These are phyloP conservation scores for Lycaena phlaeas DNA, from an alignment of 2,888 invertebrate species.

Conservation along the genomic window DNA sequence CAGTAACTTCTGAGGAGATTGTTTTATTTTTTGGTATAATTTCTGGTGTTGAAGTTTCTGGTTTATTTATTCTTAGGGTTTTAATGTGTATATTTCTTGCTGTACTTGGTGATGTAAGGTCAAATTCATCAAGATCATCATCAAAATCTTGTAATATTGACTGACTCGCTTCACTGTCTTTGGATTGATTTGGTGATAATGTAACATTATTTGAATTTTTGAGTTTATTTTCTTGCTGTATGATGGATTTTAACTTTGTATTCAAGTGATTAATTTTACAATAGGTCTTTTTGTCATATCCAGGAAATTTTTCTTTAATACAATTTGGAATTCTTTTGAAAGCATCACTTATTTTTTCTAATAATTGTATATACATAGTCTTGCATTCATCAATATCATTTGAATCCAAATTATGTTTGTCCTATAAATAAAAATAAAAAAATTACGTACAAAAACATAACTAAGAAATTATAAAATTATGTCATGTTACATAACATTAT, in stretches of 20 bases:
- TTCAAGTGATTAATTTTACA: constrained; percentile 71
- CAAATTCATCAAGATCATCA: constrained; percentile 38
- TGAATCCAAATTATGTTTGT: constrained; percentile 9
- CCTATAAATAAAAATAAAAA: constrained; percentile 10
- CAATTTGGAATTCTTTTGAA: constrained; percentile 76
- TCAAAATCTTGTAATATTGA: constrained; percentile 27
- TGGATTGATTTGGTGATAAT: constrained; percentile 5
- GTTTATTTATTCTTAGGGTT: constrained; percentile 15
- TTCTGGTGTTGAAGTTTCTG: constrained; percentile 43
- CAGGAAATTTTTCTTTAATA: constrained; percentile 74
- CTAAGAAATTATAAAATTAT: no score
- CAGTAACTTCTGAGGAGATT: constrained; percentile 34
- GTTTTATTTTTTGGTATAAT: constrained; percentile 25
- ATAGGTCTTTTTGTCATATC: constrained; percentile 72
- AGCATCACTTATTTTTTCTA: constrained; percentile 76
- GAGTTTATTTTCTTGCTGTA: constrained; percentile 39
- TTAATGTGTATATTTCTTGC: constrained; percentile 8
- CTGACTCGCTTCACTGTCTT: constrained; percentile 21
- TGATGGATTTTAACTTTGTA: constrained; percentile 65
- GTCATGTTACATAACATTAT: no score
- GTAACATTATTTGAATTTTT: constrained; percentile 6
- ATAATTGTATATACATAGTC: constrained; percentile 70
- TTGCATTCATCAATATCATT: constrained; percentile 47
- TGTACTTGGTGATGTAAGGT: constrained; percentile 24
- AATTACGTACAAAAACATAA: background rate